These are phyloP conservation scores for Pantherophis vulpinus DNA, from an alignment of 2,797 vertebrate genomes.

Conservation along the genomic window DNA sequence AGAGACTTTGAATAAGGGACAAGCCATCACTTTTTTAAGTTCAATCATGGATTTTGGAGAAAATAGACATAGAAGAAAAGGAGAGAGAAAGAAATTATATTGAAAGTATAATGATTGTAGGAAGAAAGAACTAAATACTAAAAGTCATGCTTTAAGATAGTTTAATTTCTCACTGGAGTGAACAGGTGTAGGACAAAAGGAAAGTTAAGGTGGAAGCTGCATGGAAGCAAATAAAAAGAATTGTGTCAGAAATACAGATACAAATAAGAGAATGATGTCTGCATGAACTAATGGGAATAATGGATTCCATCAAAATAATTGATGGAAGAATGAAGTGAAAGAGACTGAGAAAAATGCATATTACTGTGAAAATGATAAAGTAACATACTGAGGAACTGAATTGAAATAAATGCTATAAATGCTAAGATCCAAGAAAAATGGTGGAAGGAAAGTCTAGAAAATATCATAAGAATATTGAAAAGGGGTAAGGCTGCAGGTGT, in stretches of 20 bases:
- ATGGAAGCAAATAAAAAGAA: background rate
- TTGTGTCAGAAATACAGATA: background rate
- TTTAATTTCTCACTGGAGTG: background rate
- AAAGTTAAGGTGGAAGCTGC: background rate
- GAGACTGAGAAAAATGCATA: background rate
- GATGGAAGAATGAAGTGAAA: background rate
- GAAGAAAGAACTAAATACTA: background rate
- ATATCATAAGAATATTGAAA: background rate
- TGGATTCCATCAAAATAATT: background rate
- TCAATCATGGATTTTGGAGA: background rate
- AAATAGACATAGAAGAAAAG: background rate
- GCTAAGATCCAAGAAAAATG: background rate
- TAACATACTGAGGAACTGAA: background rate
- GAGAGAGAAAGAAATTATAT: background rate
- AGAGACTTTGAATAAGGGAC: background rate
- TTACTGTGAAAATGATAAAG: background rate
- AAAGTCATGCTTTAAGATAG: background rate
- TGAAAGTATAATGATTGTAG: background rate
- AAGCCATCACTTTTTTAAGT: background rate
- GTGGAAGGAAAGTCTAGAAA: background rate
- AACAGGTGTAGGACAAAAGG: background rate
- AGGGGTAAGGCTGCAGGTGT: background rate
- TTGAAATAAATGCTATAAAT: background rate
- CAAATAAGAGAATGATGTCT: background rate
- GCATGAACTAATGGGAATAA: background rate